A percentile compares a stretch with the other conserved stretches of the same genome.
These are phyloP conservation scores for Psittacara wagleri DNA, from an alignment of 2,113 vertebrate genomes.

Conservation along the genomic window DNA sequence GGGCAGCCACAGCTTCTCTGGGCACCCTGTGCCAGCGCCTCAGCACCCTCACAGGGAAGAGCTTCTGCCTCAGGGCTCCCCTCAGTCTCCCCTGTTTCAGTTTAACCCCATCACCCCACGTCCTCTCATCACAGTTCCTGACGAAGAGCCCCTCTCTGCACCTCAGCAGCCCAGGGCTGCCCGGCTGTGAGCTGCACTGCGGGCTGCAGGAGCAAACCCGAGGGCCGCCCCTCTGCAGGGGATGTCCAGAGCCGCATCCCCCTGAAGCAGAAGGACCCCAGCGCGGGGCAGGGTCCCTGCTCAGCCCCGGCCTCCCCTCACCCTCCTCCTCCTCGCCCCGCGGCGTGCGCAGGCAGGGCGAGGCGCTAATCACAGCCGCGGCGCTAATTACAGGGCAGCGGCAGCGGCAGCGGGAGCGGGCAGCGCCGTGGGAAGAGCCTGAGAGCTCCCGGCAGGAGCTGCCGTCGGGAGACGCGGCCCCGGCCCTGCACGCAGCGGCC, in stretches of 20 bases:
- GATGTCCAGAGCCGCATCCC: neutral
- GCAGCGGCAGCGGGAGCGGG: neutral
- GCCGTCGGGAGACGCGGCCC: neutral
- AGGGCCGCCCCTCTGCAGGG: neutral
- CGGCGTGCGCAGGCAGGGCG: neutral
- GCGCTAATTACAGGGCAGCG: slow-evolving; percentile 24
- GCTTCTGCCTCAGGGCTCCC: neutral
- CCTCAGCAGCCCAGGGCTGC: neutral
- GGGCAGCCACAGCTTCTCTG: too few relatives aligned
- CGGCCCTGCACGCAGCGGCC: rapidly evolving
- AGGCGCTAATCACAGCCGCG: slow-evolving; percentile 42
- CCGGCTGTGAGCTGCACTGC: rapidly evolving
- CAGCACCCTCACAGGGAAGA: neutral
- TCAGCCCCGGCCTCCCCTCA: neutral
- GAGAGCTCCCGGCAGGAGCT: neutral
- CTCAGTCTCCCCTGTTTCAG: neutral
- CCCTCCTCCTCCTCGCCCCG: neutral
- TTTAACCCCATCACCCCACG: neutral
- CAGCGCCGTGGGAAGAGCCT: neutral
- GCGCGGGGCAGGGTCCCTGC: neutral
- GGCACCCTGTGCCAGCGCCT: neutral
- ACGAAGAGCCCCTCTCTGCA: neutral
- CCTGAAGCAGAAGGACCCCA: neutral
- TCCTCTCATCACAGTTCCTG: neutral
- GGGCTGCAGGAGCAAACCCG: neutral